Base-by-base conservation (phyloP, 2,888 invertebrate genomes). In the Perdita meconis region DNA sequence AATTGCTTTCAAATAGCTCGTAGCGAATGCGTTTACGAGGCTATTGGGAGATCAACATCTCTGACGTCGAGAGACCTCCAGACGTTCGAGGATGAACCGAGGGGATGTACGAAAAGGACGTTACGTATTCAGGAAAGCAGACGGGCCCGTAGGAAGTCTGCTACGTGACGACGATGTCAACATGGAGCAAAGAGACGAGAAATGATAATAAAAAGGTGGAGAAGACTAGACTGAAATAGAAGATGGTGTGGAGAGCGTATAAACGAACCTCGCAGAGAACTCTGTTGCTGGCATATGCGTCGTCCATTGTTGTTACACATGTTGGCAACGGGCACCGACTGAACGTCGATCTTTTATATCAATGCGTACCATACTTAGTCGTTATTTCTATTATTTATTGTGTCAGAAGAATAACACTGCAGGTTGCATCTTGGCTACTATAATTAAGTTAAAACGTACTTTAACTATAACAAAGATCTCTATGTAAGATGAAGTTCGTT, bases 111-210 rank as follows among this genome's bases (percentile, higher is more conserved):
- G 59, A 66, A 64, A 66, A 71, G 74, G 72, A 77, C 69, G 73
- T 85, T 88, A 86, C 59, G 89, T 89, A 91, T 90, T 90, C 90
- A 86, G 82, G 82, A 78, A 85, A 80, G 86, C 86, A 77, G 68
- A 22, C 76, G 26, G 55, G 60, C 81, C 85, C 83, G 86, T 90
- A 91, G 91, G 91, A 91, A 91, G 91, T 90, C 87, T 87, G 84
- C 82, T 88, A 91, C 91, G 91, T 91, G 91, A 90, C 90, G 86
- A 81, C 79, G 87, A 85, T 90, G 87, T 89, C 88, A 89, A 91
- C 87, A 83, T 72, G 56, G 74, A 38, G 70, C 74, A 81, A 85
- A 86, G 87, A 81, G 75, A 80, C 73, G 66, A 84, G 79, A 80
- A 81, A 83, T 74, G 68, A 78, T 76, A 73, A 81, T 73, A 75